phyloP scores from a whole-genome alignment of 2,797 vertebrate genomes.

The Ptychadena robeensis region DNA sequence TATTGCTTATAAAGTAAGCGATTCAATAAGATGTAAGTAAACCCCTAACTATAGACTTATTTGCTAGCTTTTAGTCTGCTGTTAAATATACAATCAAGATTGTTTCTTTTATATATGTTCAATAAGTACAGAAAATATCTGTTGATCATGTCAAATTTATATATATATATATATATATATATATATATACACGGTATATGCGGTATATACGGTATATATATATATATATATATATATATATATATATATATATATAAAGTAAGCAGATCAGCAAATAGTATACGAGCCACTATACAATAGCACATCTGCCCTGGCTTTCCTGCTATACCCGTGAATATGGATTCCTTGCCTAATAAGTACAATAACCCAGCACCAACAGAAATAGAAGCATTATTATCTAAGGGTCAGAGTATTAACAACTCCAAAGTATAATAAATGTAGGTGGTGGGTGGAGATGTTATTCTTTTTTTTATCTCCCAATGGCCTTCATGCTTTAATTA shows the following conservation, averaged over 20 bases:
- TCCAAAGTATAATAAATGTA: conserved; percentile 74
- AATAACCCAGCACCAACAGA: background rate
- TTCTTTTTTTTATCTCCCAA: conserved; percentile 68
- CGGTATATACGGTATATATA: too few relatives aligned
- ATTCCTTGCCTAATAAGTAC: background rate
- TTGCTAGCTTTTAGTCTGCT: too few relatives aligned
- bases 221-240: too few relatives aligned
- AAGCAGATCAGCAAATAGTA: background rate
- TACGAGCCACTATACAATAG: background rate
- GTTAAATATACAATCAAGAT: too few relatives aligned
- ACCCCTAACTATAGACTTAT: too few relatives aligned
- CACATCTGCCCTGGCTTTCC: background rate
- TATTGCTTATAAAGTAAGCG: background rate
- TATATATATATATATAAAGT: background rate
- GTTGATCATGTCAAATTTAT: too few relatives aligned
- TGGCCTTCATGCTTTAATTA: conserved; percentile 72
- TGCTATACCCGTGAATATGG: background rate
- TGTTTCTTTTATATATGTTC: too few relatives aligned
- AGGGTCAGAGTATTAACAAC: conserved; percentile 79
- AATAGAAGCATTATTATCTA: conserved; percentile 44
- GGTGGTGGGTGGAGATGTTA: conserved; percentile 8
- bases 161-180: too few relatives aligned
- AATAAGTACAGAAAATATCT: too few relatives aligned
- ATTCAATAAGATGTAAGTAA: too few relatives aligned
- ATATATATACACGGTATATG: background rate